Percentiles rank a stretch among this genome's conserved stretches.
phyloP scores from a whole-genome alignment of 2,797 vertebrate genomes.

The Coregonus ussuriensis region DNA sequence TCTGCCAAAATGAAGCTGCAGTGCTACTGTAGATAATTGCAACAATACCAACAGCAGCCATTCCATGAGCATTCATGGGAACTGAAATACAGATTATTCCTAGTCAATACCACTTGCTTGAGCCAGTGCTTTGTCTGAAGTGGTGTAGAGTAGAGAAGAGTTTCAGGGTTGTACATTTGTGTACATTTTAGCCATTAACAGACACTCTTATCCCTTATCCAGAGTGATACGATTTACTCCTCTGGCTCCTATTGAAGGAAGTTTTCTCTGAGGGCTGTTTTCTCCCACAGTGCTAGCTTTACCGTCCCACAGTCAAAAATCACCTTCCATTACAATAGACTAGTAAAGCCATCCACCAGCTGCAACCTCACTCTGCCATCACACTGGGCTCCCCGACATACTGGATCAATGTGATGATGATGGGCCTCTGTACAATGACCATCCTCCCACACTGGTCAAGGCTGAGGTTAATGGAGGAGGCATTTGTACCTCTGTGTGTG shows the following conservation, averaged over 20 bases:
- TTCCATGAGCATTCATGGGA: background rate
- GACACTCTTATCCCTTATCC: too few species aligned
- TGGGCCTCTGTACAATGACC: background rate
- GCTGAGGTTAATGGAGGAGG: background rate
- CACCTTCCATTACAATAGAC: slow-evolving; percentile 26
- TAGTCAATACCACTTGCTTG: background rate
- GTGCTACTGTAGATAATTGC: background rate
- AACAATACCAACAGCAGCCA: background rate
- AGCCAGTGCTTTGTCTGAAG: background rate
- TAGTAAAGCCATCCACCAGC: slow-evolving; percentile 16
- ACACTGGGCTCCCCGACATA: background rate
- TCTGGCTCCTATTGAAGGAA: slow-evolving; percentile 21
- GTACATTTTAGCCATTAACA: too few species aligned
- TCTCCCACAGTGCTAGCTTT: slow-evolving; percentile 34
- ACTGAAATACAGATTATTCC: background rate
- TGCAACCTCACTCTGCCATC: slow-evolving; percentile 12
- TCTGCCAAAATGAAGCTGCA: background rate
- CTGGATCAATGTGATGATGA: background rate
- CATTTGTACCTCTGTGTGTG: background rate
- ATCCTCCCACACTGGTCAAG: background rate
- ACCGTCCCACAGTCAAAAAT: slow-evolving; percentile 33
- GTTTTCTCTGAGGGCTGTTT: slow-evolving; percentile 23
- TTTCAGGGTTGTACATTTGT: too few species aligned
- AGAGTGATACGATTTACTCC: too few species aligned
- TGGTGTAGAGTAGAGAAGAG: background rate